A percentile compares a stretch with the other conserved stretches of the same genome.
Conservation (phyloP, 2,888 invertebrate genomes). For the Thecocarcelia acutangulata region DNA sequence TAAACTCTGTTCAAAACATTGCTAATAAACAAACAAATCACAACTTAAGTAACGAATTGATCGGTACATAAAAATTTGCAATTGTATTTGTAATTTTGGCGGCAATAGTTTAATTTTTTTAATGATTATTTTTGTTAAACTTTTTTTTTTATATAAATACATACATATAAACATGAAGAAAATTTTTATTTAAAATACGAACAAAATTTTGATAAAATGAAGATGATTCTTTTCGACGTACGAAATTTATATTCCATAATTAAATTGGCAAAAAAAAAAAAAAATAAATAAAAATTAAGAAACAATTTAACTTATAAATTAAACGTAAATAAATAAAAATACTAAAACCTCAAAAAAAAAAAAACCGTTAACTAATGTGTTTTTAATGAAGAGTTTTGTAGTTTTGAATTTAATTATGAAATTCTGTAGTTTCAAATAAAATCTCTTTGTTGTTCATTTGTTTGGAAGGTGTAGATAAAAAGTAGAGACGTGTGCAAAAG, state of each 20-base stretch:
- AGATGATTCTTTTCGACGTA: constrained; percentile 1
- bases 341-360: constrained; percentile 31
- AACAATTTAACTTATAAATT: constrained; percentile 45
- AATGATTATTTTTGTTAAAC: constrained; percentile 11
- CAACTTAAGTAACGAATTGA: constrained; percentile 2
- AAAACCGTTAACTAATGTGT: constrained; percentile 26
- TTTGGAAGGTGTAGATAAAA: too few species aligned
- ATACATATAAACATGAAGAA: neutral
- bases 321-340: constrained; percentile 33
- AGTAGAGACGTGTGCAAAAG: too few species aligned
- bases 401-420: constrained; percentile 15
- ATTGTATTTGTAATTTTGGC: constrained; percentile 7
- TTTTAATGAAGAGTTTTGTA: neutral
- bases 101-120: constrained; percentile 24
- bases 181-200: too few species aligned
- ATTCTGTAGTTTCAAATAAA: neutral
- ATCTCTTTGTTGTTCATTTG: too few species aligned
- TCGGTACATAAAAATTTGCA: neutral
- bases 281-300: neutral
- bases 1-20: constrained; percentile 25
- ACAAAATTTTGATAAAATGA: constrained; percentile 40
- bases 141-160: neutral
- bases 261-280: constrained; percentile 33
- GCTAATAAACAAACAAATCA: constrained; percentile 22
- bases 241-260: constrained; percentile 24